A percentile compares a stretch with the other conserved stretches of the same genome.
Evolutionary conservation across 1,140 invertebrate species (phyloP).

Genomic region (Brachionus asplanchnoidis): DNA sequence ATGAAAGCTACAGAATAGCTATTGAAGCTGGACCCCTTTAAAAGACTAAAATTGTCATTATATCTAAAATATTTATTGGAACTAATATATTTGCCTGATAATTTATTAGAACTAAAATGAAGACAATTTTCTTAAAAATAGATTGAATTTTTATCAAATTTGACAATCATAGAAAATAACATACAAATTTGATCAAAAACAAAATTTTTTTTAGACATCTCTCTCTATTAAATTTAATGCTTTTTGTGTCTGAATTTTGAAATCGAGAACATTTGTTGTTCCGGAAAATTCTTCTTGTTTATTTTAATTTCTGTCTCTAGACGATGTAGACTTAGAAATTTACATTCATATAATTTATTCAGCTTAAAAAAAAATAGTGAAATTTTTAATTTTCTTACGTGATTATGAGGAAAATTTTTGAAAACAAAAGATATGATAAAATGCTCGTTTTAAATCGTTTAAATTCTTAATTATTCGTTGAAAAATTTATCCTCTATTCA

Average conservation of each 20-base stretch:
- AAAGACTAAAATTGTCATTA: not conserved
- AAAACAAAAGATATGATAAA: constrained; percentile 3
- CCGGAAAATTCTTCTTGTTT: no score
- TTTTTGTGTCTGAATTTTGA: not conserved
- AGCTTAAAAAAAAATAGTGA: not conserved
- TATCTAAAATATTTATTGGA: not conserved
- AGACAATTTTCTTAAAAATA: not conserved
- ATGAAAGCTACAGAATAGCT: not conserved
- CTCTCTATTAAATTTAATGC: not conserved
- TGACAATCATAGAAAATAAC: not conserved
- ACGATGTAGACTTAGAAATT: no score
- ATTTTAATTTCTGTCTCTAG: no score
- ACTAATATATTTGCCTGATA: not conserved
- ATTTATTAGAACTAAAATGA: not conserved
- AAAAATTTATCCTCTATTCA: constrained; percentile 1
- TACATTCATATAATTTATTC: no score
- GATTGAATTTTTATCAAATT: not conserved
- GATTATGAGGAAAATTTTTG: not conserved
- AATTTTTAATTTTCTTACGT: not conserved
- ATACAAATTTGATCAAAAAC: not conserved
- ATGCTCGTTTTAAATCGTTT: not conserved
- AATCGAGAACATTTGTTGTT: not conserved
- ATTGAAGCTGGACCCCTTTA: not conserved
- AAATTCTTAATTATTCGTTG: not conserved
- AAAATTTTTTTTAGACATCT: not conserved